Evolutionary conservation across 2,888 invertebrate genomes (phyloP).

Genomic region (Dryomyza anilis): DNA sequence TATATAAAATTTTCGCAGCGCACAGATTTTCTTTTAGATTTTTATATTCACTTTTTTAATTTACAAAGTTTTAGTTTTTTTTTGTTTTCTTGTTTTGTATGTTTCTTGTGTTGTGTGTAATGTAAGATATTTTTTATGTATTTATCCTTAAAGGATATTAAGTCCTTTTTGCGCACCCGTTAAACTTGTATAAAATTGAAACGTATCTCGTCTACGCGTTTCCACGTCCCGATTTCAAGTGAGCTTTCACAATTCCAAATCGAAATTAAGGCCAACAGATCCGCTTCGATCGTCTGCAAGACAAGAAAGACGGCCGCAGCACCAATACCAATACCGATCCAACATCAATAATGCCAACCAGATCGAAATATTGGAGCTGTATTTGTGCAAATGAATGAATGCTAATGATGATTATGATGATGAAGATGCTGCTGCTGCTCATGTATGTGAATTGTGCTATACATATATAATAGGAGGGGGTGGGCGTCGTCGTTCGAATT

Average conservation of each 20-base stretch:
- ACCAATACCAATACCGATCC: constrained; percentile 29
- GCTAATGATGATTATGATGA: too few relatives aligned
- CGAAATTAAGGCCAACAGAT: constrained; percentile 53
- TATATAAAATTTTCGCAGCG: too few relatives aligned
- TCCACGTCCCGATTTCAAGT: constrained; percentile 61
- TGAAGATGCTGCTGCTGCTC: too few relatives aligned
- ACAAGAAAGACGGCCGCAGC: constrained; percentile 40
- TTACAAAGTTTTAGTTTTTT: constrained; percentile 33
- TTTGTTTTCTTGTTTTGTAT: constrained; percentile 32
- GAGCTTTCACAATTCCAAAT: constrained; percentile 61
- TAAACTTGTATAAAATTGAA: background rate
- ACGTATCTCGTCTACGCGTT: constrained; percentile 54
- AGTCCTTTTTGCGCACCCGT: background rate
- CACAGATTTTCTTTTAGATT: background rate
- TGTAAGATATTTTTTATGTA: too few relatives aligned
- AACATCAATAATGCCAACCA: too few relatives aligned
- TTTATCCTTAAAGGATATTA: too few relatives aligned
- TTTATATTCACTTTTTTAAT: background rate
- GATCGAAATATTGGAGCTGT: constrained; percentile 9
- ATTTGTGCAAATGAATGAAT: constrained; percentile 1
- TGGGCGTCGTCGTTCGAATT: background rate
- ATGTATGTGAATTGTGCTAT: too few relatives aligned
- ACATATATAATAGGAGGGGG: background rate
- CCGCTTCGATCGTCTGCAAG: constrained; percentile 26
- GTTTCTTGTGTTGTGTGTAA: background rate